phyloP scores from a whole-genome alignment of 1,140 invertebrate genomes.

The Apocrypta bakeri region DNA sequence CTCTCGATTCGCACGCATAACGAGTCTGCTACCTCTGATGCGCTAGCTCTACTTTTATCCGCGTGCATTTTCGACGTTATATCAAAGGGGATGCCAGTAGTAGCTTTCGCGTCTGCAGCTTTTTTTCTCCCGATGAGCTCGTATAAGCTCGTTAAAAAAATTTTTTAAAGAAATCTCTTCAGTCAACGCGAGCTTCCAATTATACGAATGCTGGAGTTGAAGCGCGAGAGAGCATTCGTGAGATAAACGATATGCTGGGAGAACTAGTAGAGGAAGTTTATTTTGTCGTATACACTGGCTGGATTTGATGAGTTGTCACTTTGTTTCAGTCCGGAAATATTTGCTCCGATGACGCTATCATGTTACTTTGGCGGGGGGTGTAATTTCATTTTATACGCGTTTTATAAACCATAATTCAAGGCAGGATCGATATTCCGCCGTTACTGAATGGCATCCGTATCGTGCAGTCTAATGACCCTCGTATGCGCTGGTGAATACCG shows the following conservation, averaged over 20 bases:
- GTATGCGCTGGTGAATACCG: neutral
- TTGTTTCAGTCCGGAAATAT: too few relatives aligned
- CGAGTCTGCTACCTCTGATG: conserved; percentile 35
- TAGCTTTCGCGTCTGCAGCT: neutral
- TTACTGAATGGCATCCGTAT: conserved; percentile 1
- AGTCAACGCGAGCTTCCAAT: conserved; percentile 29
- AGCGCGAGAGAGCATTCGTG: neutral
- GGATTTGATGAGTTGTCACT: too few relatives aligned
- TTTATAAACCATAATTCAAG: neutral
- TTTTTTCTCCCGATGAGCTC: conserved; percentile 27
- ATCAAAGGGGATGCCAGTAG: conserved; percentile 33
- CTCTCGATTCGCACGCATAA: conserved; percentile 45
- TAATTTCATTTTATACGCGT: neutral
- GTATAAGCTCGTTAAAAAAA: conserved; percentile 41
- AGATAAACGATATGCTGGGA: neutral
- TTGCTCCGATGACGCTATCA: too few relatives aligned
- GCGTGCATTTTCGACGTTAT: conserved; percentile 9
- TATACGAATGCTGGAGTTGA: conserved; percentile 13
- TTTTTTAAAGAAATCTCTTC: conserved; percentile 15
- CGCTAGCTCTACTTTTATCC: conserved; percentile 41
- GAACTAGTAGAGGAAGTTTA: neutral
- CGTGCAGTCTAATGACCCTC: neutral
- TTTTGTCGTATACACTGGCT: neutral
- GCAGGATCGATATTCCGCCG: neutral
- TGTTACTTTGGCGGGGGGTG: too few relatives aligned